Conservation (phyloP, 2,888 invertebrate species). For the Andrena flavipes region DNA sequence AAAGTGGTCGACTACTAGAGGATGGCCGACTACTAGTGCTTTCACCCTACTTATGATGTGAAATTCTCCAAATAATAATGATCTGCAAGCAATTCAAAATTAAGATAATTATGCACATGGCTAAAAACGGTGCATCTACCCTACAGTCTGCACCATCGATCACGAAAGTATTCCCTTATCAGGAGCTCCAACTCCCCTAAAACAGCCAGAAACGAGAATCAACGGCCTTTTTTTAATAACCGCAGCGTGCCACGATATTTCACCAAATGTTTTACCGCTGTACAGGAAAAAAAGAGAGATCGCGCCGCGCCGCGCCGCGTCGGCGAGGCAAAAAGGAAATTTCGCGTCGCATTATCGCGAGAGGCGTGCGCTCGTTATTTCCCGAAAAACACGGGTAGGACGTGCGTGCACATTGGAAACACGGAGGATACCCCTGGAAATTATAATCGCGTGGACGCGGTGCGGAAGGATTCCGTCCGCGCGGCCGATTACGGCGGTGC, state of each 20-base stretch:
- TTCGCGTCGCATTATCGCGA: slow-evolving; percentile 50
- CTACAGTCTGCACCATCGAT: too few species aligned
- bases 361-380: slow-evolving; percentile 34
- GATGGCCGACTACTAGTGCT: too few species aligned
- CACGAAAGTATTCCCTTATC: slow-evolving; percentile 16
- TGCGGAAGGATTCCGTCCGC: slow-evolving; percentile 25
- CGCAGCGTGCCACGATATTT: slow-evolving; percentile 39
- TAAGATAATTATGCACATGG: too few species aligned
- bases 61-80: too few species aligned
- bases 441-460: slow-evolving; percentile 10
- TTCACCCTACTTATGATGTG: too few species aligned
- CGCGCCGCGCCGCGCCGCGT: slow-evolving; percentile 23
- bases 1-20: too few species aligned
- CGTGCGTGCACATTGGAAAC: slow-evolving; percentile 17
- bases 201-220: slow-evolving; percentile 7
- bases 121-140: too few species aligned
- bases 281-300: neutral
- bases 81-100: too few species aligned
- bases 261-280: slow-evolving; percentile 8
- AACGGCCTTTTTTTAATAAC: neutral
- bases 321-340: slow-evolving; percentile 32
- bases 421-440: slow-evolving; percentile 43
- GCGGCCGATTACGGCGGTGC: neutral
- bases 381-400: slow-evolving; percentile 10
- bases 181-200: slow-evolving; percentile 1